Conservation (phyloP, 1,140 invertebrate species). For the Drosophila ironensis region DNA sequence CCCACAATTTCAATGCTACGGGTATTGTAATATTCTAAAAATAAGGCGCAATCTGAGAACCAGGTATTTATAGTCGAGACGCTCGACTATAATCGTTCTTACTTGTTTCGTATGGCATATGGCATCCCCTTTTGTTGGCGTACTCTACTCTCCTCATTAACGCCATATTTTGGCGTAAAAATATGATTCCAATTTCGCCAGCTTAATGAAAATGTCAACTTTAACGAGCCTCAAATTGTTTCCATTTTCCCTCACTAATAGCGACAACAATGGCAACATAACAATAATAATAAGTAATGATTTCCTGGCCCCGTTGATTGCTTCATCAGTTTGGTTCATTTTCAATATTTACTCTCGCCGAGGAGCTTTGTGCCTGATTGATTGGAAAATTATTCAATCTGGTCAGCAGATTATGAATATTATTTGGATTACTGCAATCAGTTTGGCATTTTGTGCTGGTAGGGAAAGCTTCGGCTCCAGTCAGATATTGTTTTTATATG, state of each 20-base stretch:
- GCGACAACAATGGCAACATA: conserved; percentile 30
- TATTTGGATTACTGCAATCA: conserved; percentile 10
- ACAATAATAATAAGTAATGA: conserved; percentile 35
- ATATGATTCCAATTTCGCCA: conserved; percentile 58
- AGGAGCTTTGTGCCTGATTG: conserved; percentile 62
- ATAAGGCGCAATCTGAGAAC: too few species aligned
- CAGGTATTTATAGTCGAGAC: too few species aligned
- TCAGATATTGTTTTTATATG: too few species aligned
- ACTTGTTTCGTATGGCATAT: too few species aligned
- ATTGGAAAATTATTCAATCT: conserved; percentile 80
- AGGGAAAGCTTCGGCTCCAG: neutral
- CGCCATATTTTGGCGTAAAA: conserved; percentile 42
- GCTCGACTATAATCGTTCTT: too few species aligned
- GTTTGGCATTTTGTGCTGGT: neutral
- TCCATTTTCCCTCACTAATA: conserved; percentile 67
- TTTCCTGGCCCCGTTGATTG: conserved; percentile 55
- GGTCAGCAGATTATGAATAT: conserved; percentile 43
- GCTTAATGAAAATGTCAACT: conserved; percentile 80
- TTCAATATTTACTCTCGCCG: neutral
- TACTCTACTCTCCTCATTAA: conserved; percentile 61
- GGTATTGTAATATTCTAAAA: too few species aligned
- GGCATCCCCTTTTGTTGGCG: too few species aligned
- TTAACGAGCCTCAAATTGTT: conserved; percentile 80
- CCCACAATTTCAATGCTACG: too few species aligned
- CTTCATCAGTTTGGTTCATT: conserved; percentile 43